phyloP scores from a whole-genome alignment of 2,888 invertebrate species.

The Ophioninae sp. region DNA sequence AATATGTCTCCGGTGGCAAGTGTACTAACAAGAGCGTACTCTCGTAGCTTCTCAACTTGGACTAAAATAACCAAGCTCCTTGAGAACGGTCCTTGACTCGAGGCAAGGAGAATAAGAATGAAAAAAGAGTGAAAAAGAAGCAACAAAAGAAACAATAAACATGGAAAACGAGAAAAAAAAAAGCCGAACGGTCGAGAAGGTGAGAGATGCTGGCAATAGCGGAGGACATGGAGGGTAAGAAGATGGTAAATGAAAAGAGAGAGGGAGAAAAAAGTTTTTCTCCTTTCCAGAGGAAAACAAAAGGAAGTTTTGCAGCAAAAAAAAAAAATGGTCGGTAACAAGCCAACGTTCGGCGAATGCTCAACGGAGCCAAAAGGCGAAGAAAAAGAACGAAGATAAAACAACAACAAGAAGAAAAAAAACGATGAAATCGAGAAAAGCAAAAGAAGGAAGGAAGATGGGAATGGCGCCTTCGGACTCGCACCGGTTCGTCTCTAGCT shows the following conservation, averaged over 20 bases:
- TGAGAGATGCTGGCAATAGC: slow-evolving; percentile 60
- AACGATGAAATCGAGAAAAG: slow-evolving; percentile 54
- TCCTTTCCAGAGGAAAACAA: slow-evolving; percentile 56
- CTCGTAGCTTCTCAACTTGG: slow-evolving; percentile 54
- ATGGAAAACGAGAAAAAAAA: slow-evolving; percentile 63
- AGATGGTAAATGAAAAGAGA: slow-evolving; percentile 36
- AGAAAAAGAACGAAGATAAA: too few species aligned
- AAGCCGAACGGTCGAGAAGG: slow-evolving; percentile 56
- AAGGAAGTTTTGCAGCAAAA: slow-evolving; percentile 43
- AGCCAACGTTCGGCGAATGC: slow-evolving; percentile 46
- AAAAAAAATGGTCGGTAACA: slow-evolving; percentile 40
- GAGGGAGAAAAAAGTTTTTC: too few species aligned
- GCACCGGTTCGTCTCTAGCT: slow-evolving; percentile 56
- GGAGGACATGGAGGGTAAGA: slow-evolving; percentile 12
- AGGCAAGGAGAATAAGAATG: slow-evolving; percentile 68
- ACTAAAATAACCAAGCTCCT: slow-evolving; percentile 79
- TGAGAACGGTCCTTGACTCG: slow-evolving; percentile 81
- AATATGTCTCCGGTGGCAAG: slow-evolving; percentile 6
- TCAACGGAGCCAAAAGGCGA: slow-evolving; percentile 46
- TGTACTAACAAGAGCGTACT: slow-evolving; percentile 24
- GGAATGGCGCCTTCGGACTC: slow-evolving; percentile 63
- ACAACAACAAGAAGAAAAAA: too few species aligned
- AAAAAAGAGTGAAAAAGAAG: slow-evolving; percentile 56
- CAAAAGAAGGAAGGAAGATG: slow-evolving; percentile 47
- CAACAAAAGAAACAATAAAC: slow-evolving; percentile 48